Evolutionary conservation across 1,140 invertebrate genomes (phyloP).

Genomic region (Bombus sibiricus): DNA sequence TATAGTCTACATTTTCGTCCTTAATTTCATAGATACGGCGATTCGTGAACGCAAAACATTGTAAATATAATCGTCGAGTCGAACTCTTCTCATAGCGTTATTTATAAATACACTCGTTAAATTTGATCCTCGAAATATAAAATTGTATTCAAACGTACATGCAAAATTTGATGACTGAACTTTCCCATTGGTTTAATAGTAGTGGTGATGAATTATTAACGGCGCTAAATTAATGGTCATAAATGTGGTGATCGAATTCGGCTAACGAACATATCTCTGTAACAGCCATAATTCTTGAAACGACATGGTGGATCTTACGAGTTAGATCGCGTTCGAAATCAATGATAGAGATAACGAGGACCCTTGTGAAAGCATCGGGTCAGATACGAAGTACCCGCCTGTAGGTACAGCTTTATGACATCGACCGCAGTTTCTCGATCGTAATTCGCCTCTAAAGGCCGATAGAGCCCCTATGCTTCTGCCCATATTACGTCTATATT

Average conservation of each 20-base stretch:
- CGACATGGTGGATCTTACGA: background rate
- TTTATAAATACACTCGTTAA: too few relatives aligned
- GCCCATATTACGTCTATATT: slow-evolving; percentile 30
- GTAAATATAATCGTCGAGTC: too few relatives aligned
- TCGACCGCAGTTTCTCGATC: slow-evolving; percentile 52
- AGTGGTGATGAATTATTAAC: background rate
- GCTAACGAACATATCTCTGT: too few relatives aligned
- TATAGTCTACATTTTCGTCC: too few relatives aligned
- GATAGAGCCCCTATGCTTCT: slow-evolving; percentile 60
- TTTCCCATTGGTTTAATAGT: too few relatives aligned
- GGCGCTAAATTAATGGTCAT: background rate
- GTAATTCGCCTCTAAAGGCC: slow-evolving; percentile 51
- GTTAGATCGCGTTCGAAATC: slow-evolving; percentile 19
- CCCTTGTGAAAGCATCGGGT: slow-evolving; percentile 37
- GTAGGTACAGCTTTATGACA: slow-evolving; percentile 46
- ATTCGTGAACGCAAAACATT: too few relatives aligned
- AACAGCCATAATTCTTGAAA: slow-evolving; percentile 21
- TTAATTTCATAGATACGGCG: too few relatives aligned
- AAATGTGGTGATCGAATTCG: background rate
- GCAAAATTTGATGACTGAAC: too few relatives aligned
- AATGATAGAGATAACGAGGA: slow-evolving; percentile 48
- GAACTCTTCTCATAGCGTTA: too few relatives aligned
- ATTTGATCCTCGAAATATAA: too few relatives aligned
- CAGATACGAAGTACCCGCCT: slow-evolving; percentile 35
- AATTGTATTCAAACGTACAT: too few relatives aligned